Percentiles rank a stretch among this genome's conserved stretches.
phyloP scores from a whole-genome alignment of 2,888 invertebrate genomes.

The Drosophila diplacantha region DNA sequence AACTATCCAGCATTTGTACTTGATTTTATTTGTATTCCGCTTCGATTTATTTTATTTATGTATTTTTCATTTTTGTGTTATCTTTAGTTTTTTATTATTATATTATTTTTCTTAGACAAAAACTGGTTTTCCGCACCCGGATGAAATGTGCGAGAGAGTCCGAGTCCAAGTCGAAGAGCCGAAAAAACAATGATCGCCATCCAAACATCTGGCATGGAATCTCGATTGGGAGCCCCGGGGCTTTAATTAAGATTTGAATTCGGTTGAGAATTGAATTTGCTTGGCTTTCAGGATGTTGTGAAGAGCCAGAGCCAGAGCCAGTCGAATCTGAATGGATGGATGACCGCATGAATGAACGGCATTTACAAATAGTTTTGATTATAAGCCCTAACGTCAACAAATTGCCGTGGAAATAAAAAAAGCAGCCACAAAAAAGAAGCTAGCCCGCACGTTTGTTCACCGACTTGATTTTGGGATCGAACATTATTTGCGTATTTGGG shows the following conservation, averaged over 20 bases:
- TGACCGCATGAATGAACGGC: constrained; percentile 30
- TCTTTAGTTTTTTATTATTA: constrained; percentile 3
- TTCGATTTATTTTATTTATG: constrained; percentile 15
- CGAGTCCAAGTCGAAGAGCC: constrained; percentile 26
- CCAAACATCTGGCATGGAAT: constrained; percentile 35
- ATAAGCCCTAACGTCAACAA: constrained; percentile 30
- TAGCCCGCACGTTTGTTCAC: constrained; percentile 5
- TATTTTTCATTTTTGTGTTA: constrained; percentile 2
- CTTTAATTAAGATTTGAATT: constrained; percentile 39
- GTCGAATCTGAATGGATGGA: constrained; percentile 14
- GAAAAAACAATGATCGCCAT: constrained; percentile 13
- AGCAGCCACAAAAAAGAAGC: neutral
- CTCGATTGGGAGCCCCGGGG: constrained; percentile 33
- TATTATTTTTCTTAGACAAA: constrained; percentile 19
- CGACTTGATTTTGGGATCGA: neutral
- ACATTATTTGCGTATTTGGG: constrained; percentile 15
- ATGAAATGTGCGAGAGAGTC: constrained; percentile 50
- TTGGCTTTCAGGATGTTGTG: constrained; percentile 36
- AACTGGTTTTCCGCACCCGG: constrained; percentile 65
- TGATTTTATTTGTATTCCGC: constrained; percentile 24
- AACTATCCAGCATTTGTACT: constrained; percentile 27
- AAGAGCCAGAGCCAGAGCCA: constrained; percentile 5
- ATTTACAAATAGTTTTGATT: constrained; percentile 36
- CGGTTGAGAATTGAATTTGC: constrained; percentile 28
- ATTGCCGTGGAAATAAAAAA: constrained; percentile 1